These are phyloP conservation scores for Protodeltote pygarga DNA, from an alignment of 2,888 invertebrate genomes.

Conservation along the genomic window DNA sequence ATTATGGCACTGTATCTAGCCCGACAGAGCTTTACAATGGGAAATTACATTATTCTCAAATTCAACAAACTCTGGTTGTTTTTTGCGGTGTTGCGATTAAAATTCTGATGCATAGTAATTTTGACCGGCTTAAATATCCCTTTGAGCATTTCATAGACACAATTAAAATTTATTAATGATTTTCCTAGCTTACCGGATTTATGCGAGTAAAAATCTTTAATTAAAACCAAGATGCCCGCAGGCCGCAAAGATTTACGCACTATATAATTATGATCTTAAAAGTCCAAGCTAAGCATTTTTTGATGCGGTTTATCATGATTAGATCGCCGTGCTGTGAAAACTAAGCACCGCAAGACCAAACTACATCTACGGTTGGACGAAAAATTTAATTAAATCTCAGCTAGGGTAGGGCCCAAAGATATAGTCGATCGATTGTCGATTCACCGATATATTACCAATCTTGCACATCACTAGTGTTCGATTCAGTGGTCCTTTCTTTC, in stretches of 20 bases:
- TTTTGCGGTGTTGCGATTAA: too few relatives aligned
- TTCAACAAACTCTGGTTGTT: too few relatives aligned
- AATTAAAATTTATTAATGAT: too few relatives aligned
- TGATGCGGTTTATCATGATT: conserved; percentile 30
- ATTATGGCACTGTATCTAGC: too few relatives aligned
- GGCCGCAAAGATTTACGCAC: conserved; percentile 14
- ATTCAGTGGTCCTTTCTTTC: conserved; percentile 25
- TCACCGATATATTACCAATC: conserved; percentile 37
- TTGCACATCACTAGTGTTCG: conserved; percentile 42
- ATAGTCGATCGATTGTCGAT: conserved; percentile 68
- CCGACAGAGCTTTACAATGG: too few relatives aligned
- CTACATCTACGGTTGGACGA: conserved; percentile 84
- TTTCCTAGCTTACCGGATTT: too few relatives aligned
- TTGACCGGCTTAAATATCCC: too few relatives aligned
- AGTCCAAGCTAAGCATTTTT: conserved; percentile 45
- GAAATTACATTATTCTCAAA: too few relatives aligned
- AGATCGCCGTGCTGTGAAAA: conserved; percentile 66
- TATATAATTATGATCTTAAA: conserved; percentile 35
- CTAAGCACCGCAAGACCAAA: conserved; percentile 70
- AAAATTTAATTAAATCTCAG: conserved; percentile 73
- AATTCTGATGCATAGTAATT: too few relatives aligned
- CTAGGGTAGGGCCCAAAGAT: conserved; percentile 64
- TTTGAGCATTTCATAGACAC: too few relatives aligned
- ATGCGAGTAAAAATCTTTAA: too few relatives aligned
- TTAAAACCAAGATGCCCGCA: conserved; percentile 22